phyloP scores from a whole-genome alignment of 2,888 invertebrate species.

The Caenorhabditis becei region DNA sequence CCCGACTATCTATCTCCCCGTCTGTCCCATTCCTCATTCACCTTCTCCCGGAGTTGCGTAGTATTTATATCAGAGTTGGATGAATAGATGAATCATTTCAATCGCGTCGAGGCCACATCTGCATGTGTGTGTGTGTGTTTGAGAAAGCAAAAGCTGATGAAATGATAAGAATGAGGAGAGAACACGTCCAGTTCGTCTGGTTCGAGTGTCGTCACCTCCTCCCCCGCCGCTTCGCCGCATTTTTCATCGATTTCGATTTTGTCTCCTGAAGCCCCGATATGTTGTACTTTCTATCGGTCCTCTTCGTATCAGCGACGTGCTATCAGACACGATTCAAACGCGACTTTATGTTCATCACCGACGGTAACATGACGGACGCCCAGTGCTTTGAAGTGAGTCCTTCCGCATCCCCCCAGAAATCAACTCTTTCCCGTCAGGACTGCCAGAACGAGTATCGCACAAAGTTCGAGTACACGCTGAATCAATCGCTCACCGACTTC shows the following conservation, averaged over 20 bases:
- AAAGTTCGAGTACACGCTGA: slow-evolving; percentile 77
- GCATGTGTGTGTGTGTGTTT: slow-evolving; percentile 10
- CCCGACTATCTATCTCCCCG: too few relatives aligned
- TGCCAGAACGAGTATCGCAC: slow-evolving; percentile 76
- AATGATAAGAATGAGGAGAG: slow-evolving; percentile 46
- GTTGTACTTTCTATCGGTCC: slow-evolving; percentile 38
- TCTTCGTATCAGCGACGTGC: slow-evolving; percentile 2
- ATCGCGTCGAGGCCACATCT: slow-evolving; percentile 24
- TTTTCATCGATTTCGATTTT: slow-evolving; percentile 43
- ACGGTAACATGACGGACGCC: slow-evolving; percentile 76
- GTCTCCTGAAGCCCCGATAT: slow-evolving; percentile 11
- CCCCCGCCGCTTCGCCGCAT: slow-evolving; percentile 21
- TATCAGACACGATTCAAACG: slow-evolving; percentile 70
- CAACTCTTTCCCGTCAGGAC: slow-evolving; percentile 60
- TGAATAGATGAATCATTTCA: slow-evolving; percentile 46
- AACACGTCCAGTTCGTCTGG: slow-evolving; percentile 57
- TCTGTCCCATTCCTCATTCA: neutral
- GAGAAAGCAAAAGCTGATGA: slow-evolving; percentile 56
- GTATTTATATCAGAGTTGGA: slow-evolving; percentile 29
- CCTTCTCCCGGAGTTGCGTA: slow-evolving; percentile 26
- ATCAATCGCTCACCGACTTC: slow-evolving; percentile 75
- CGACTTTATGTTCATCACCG: slow-evolving; percentile 80
- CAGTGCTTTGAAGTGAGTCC: slow-evolving; percentile 76
- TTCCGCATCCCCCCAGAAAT: neutral
- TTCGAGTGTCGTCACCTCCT: slow-evolving; percentile 52